A percentile compares a stretch with the other conserved stretches of the same genome.
phyloP scores from a whole-genome alignment of 2,113 vertebrate species.

The Osmerus eperlanus region DNA sequence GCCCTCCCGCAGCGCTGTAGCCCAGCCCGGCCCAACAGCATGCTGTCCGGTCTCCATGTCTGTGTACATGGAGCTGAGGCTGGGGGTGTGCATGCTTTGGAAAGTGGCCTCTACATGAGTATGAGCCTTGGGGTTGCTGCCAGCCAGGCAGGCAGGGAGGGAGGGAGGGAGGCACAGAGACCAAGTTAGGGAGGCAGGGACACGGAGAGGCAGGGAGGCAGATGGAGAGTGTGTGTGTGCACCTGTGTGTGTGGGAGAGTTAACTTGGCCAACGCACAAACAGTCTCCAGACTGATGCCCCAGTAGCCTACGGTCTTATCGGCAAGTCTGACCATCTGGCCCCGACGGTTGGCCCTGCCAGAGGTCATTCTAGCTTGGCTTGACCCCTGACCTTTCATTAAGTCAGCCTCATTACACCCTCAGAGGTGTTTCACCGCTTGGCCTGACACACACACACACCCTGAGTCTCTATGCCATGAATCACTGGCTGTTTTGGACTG shows the following conservation, averaged over 20 bases:
- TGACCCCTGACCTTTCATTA: slow-evolving; percentile 40
- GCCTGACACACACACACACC: not conserved
- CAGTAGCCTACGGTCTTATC: slow-evolving; percentile 15
- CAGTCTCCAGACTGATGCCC: not conserved
- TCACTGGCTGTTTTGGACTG: not conserved
- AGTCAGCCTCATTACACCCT: slow-evolving; percentile 6
- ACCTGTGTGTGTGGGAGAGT: not conserved
- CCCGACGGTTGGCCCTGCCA: slow-evolving; percentile 34
- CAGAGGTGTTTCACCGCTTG: not conserved
- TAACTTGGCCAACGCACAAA: not conserved
- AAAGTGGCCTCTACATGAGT: no score
- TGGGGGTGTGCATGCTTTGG: no score
- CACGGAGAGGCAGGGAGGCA: slow-evolving; percentile 12
- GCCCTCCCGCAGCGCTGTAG: no score
- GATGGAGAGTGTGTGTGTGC: slow-evolving; percentile 6
- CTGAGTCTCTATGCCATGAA: not conserved
- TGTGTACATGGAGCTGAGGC: no score
- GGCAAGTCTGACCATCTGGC: slow-evolving; percentile 42
- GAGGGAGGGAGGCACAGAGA: slow-evolving; percentile 7
- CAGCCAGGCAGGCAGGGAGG: no score
- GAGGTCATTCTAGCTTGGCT: slow-evolving; percentile 38
- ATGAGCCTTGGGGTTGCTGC: no score
- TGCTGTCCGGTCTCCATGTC: no score
- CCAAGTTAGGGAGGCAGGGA: no score
- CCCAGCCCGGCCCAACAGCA: no score